These are phyloP conservation scores for Erethizon dorsatum DNA, from an alignment of 2,797 vertebrate genomes.

Conservation along the genomic window DNA sequence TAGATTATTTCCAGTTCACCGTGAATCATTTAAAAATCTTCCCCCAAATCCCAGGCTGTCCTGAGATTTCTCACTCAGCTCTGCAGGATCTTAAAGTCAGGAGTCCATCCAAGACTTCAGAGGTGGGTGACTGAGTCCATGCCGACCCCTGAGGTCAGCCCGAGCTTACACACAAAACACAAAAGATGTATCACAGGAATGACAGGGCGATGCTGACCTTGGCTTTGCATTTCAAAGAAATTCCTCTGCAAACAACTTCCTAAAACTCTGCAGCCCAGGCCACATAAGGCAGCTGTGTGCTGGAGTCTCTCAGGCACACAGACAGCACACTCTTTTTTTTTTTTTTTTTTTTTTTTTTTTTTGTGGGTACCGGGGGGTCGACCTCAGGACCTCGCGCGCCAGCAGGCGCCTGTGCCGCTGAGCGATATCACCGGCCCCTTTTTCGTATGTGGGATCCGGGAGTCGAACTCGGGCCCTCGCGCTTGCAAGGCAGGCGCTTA, in stretches of 20 bases:
- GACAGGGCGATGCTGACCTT: not conserved
- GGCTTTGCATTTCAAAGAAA: conserved; percentile 67
- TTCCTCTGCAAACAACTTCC: conserved; percentile 46
- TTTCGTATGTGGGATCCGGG: too few species aligned
- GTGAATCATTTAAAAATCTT: conserved; percentile 54
- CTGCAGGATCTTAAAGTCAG: not conserved
- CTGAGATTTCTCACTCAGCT: conserved; percentile 55
- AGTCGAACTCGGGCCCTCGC: too few species aligned
- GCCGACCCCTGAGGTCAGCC: not conserved
- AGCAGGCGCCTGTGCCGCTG: too few species aligned
- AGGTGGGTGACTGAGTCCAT: not conserved
- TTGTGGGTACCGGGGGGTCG: too few species aligned
- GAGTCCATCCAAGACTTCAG: conserved; percentile 9
- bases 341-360: too few species aligned
- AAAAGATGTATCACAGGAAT: not conserved
- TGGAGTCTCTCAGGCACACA: conserved; percentile 24
- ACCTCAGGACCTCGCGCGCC: too few species aligned
- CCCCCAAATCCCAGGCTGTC: not conserved
- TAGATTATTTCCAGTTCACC: conserved; percentile 64
- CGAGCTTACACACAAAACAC: not conserved
- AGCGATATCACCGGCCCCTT: too few species aligned
- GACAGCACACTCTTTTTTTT: conserved; percentile 69
- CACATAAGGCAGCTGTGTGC: not conserved
- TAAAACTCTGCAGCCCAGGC: not conserved
- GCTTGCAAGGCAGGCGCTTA: too few species aligned